phyloP scores from a whole-genome alignment of 2,888 invertebrate genomes.

The Siphlonurus alternatus region DNA sequence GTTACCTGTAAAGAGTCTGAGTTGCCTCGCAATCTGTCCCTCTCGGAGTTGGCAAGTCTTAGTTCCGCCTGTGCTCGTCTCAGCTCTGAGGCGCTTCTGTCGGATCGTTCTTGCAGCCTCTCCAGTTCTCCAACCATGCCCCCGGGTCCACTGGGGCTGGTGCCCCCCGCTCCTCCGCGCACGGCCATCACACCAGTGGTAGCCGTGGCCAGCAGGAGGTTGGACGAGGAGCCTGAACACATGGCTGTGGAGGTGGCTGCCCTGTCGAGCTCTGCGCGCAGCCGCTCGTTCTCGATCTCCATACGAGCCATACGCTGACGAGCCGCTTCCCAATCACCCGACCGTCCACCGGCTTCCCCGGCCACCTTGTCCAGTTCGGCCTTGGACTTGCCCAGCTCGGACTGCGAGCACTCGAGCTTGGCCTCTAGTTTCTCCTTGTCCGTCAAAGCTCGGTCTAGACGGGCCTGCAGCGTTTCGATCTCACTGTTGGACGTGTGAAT shows the following conservation, averaged over 20 bases:
- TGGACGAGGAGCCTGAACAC: neutral
- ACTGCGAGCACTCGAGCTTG: slow-evolving; percentile 81
- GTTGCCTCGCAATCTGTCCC: slow-evolving; percentile 69
- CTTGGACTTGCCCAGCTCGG: slow-evolving; percentile 85
- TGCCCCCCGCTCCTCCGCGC: neutral
- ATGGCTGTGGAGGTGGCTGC: slow-evolving; percentile 51
- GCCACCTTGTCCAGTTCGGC: slow-evolving; percentile 85
- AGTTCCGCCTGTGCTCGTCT: slow-evolving; percentile 78
- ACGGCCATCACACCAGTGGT: neutral
- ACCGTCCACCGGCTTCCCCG: slow-evolving; percentile 74
- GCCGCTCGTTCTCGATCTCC: slow-evolving; percentile 78
- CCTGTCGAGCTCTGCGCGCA: slow-evolving; percentile 69
- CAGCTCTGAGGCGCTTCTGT: slow-evolving; percentile 68
- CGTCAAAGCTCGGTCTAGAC: slow-evolving; percentile 73
- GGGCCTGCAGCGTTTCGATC: slow-evolving; percentile 34
- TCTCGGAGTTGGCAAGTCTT: slow-evolving; percentile 80
- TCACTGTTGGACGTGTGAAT: slow-evolving; percentile 80
- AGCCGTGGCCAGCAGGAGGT: neutral
- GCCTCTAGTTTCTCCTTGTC: slow-evolving; percentile 84
- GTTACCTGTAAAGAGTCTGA: slow-evolving; percentile 49
- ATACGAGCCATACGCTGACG: slow-evolving; percentile 66
- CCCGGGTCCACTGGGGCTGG: neutral
- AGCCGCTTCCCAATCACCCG: slow-evolving; percentile 76
- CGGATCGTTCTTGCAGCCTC: slow-evolving; percentile 41
- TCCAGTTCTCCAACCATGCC: slow-evolving; percentile 3